A percentile compares a stretch with the other conserved stretches of the same genome.
These are phyloP conservation scores for Parapristionchus giblindavisi DNA, from an alignment of 2,888 invertebrate genomes.

Conservation along the genomic window DNA sequence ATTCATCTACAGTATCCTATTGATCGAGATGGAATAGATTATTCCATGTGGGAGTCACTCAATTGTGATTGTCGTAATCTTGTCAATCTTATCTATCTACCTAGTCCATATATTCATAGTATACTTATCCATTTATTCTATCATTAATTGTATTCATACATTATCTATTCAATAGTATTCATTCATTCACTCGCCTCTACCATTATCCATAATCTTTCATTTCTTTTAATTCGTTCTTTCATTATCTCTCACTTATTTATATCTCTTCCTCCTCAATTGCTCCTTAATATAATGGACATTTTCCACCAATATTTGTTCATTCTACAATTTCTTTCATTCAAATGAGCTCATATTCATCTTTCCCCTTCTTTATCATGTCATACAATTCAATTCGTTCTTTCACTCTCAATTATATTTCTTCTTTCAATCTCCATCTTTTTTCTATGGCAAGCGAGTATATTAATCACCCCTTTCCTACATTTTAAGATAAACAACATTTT, in stretches of 20 bases:
- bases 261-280: neutral
- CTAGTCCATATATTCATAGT: neutral
- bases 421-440: constrained; percentile 10
- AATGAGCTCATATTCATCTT: constrained; percentile 2
- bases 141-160: too few species aligned
- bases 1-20: neutral
- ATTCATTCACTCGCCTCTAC: constrained; percentile 8
- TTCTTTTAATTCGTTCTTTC: neutral
- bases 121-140: constrained; percentile 14
- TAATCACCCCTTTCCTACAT: too few species aligned
- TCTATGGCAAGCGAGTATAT: constrained; percentile 21
- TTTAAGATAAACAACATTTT: constrained; percentile 7
- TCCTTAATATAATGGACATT: constrained; percentile 13
- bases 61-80: neutral
- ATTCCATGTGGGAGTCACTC: too few species aligned
- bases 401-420: neutral
- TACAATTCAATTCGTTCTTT: neutral
- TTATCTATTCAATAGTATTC: neutral
- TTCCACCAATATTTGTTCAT: neutral
- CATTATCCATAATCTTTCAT: too few species aligned
- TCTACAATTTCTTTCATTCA: neutral
- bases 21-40: too few species aligned
- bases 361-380: neutral
- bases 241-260: constrained; percentile 15
- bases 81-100: constrained; percentile 10